These are phyloP conservation scores for Carcinoscorpius rotundicauda DNA, from an alignment of 1,140 invertebrate species.

Conservation along the genomic window DNA sequence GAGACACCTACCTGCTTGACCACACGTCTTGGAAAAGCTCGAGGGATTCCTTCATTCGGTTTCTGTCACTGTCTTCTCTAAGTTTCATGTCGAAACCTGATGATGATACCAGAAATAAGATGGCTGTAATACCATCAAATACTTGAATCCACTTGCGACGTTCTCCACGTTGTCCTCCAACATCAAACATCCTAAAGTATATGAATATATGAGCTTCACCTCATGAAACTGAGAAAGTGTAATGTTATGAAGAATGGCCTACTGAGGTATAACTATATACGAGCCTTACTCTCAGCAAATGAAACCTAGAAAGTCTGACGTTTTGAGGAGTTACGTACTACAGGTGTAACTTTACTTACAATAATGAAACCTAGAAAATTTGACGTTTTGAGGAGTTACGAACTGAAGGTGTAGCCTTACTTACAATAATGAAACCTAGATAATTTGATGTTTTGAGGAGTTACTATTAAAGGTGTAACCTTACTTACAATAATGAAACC, in stretches of 20 bases:
- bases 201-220: neutral
- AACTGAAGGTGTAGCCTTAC: no score
- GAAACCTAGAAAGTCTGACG: neutral
- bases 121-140: constrained; percentile 65
- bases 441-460: neutral
- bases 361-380: neutral
- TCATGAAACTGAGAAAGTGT: neutral
- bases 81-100: constrained; percentile 63
- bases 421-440: neutral
- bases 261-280: neutral
- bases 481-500: neutral
- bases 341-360: neutral
- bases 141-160: constrained; percentile 71
- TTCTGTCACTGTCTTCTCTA: constrained; percentile 53
- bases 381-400: constrained; percentile 4
- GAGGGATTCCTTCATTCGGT: constrained; percentile 55
- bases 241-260: neutral
- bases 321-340: neutral
- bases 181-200: constrained; percentile 49
- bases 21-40: constrained; percentile 60
- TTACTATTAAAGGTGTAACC: neutral
- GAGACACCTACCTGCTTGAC: constrained; percentile 49
- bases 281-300: neutral
- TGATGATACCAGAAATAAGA: constrained; percentile 61
- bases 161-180: constrained; percentile 67